Percentiles rank a stretch among this genome's conserved stretches.
Conservation (phyloP, 2,888 invertebrate species). For the Brachylomia viminalis region DNA sequence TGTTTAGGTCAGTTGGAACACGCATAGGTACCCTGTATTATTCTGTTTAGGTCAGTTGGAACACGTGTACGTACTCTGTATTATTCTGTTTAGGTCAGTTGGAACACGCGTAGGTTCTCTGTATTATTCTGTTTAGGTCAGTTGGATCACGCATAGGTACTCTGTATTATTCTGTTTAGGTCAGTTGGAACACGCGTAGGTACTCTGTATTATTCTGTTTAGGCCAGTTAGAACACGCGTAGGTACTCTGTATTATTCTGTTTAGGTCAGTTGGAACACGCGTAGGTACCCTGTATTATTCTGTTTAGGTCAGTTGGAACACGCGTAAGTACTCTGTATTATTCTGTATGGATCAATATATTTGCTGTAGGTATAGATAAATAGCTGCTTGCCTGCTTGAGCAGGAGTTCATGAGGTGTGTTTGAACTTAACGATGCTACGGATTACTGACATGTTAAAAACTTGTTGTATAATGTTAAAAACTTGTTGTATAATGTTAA, state of each 20-base stretch:
- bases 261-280: not conserved
- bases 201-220: too few relatives aligned
- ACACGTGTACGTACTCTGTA: not conserved
- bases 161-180: too few relatives aligned
- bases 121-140: too few relatives aligned
- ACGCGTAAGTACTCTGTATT: not conserved
- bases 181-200: not conserved
- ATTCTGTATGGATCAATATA: not conserved
- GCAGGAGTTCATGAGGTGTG: not conserved
- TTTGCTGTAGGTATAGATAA: not conserved
- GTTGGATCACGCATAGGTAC: not conserved
- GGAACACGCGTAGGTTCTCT: not conserved
- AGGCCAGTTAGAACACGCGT: not conserved
- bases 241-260: too few relatives aligned
- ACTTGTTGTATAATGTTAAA: too few relatives aligned
- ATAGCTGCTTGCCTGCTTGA: not conserved
- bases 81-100: too few relatives aligned
- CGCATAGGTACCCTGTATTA: too few relatives aligned
- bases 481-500: too few relatives aligned
- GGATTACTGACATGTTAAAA: not conserved
- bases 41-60: not conserved
- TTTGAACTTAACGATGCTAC: not conserved
- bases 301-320: not conserved
- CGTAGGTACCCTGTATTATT: not conserved
- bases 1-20: too few relatives aligned